Conservation (phyloP, 2,888 invertebrate species). For the Hyposoter dolosus region DNA sequence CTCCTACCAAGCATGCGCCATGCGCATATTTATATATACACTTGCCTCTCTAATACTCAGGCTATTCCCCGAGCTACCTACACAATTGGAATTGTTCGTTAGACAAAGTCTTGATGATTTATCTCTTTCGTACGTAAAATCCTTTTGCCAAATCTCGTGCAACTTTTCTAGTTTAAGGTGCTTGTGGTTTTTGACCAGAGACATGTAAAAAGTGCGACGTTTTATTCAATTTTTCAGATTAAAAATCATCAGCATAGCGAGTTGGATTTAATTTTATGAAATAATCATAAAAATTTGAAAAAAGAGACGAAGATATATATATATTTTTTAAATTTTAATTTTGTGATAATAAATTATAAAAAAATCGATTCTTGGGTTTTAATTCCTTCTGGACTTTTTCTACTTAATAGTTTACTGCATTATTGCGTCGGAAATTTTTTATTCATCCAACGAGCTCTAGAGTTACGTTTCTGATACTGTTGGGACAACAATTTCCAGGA, state of each 20-base stretch:
- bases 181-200: background rate
- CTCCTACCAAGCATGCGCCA: constrained; percentile 58
- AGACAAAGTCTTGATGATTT: constrained; percentile 36
- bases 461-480: background rate
- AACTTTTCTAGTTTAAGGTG: background rate
- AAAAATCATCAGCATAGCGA: background rate
- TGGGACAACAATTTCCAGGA: background rate
- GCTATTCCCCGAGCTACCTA: constrained; percentile 34
- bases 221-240: background rate
- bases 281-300: too few relatives aligned
- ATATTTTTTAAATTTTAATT: too few relatives aligned
- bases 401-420: background rate
- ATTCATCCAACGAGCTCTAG: background rate
- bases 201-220: background rate
- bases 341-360: too few relatives aligned
- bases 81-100: constrained; percentile 39
- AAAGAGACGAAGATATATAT: too few relatives aligned
- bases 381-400: background rate
- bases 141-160: background rate
- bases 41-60: constrained; percentile 3
- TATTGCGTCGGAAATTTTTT: background rate
- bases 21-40: constrained; percentile 2
- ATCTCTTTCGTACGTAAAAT: constrained; percentile 7
- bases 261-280: too few relatives aligned
- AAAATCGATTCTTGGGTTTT: background rate